Evolutionary conservation across 2,113 vertebrate genomes (phyloP), one percentile per base, ranked within the genome.

Genomic region (Tiliqua scincoides): DNA sequence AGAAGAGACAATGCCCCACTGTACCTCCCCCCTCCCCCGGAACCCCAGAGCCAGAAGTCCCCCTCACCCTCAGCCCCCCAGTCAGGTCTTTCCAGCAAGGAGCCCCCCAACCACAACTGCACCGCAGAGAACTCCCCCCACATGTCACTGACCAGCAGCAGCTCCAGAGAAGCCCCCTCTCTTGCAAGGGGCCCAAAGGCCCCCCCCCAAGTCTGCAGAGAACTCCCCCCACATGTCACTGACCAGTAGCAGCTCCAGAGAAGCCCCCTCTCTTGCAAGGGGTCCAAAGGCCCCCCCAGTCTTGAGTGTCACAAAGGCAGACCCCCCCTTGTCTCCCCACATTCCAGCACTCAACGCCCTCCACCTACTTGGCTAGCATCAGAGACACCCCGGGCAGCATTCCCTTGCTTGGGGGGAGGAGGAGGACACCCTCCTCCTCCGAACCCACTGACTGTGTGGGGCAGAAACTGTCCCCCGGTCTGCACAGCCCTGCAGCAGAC

Each of bases 231-330:
- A n/a, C n/a, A n/a, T n/a, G n/a, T n/a, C n/a, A n/a, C n/a, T n/a
- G n/a, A n/a, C n/a, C n/a, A 1, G n/a, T 0, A 5, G 0, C 4
- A 79, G 37, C 75, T 1, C 75, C 48, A 27, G 17, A 27, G 23
- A 37, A 15, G 4, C 57, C 37, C 14, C 21, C 35, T 27, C 78
- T 20, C 32, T 37, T 59, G n/a, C 6, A 4, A 62, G 40, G 5
- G 32, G 12, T 78, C 3, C 20, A 37, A 3, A 32, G 32, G 32
- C 76, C 3, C 59, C n/a, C 77, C 59, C 57, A 25, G 10, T 61
- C 75, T 11, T 18, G 25, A 15, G 7, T n/a, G 21, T 23, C 71
- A 75, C 43, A 76, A 27, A 30, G 25, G 11, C 30, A 18, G 2
- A 18, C 72, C 23, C 43, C 48, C 30, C 7, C 9, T 3, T 21